phyloP scores from a whole-genome alignment of 1,140 invertebrate genomes.

The Bombus waltoni region DNA sequence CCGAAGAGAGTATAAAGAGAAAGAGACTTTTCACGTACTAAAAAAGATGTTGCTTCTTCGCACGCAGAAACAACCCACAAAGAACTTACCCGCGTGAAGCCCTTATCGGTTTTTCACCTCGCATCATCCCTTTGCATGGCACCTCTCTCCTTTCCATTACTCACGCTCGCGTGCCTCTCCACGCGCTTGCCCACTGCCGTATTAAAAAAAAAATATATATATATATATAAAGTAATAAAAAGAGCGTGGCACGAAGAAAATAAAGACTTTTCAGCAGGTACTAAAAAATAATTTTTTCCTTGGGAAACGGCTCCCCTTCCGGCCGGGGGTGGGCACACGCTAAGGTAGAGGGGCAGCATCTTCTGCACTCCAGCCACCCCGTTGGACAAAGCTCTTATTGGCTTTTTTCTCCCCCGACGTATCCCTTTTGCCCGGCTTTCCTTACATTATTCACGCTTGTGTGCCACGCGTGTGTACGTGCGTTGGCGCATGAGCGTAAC shows the following conservation, averaged over 20 bases:
- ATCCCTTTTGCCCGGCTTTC: slow-evolving; percentile 42
- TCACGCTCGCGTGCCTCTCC: slow-evolving; percentile 36
- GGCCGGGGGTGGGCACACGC: background rate
- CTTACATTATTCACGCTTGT: slow-evolving; percentile 68
- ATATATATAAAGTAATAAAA: slow-evolving; percentile 2
- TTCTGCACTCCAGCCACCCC: slow-evolving; percentile 31
- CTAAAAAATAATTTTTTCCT: slow-evolving; percentile 46
- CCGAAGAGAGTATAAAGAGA: slow-evolving; percentile 8
- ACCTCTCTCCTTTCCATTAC: slow-evolving; percentile 25
- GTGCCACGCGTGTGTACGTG: slow-evolving; percentile 35
- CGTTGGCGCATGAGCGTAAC: slow-evolving; percentile 53
- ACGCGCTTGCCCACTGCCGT: background rate
- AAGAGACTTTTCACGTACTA: slow-evolving; percentile 41
- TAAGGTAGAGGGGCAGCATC: slow-evolving; percentile 3
- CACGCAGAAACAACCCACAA: slow-evolving; percentile 48
- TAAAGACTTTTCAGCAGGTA: slow-evolving; percentile 49
- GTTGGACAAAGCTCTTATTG: slow-evolving; percentile 67
- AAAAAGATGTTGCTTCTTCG: slow-evolving; percentile 49
- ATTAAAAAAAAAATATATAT: slow-evolving; percentile 2
- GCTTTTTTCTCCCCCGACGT: slow-evolving; percentile 51
- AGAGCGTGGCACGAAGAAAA: slow-evolving; percentile 8
- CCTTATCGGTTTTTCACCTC: slow-evolving; percentile 51
- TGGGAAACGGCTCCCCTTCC: background rate
- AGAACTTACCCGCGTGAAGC: slow-evolving; percentile 35
- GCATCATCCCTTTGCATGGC: slow-evolving; percentile 31